A percentile compares a stretch with the other conserved stretches of the same genome.
These are phyloP conservation scores for Napeogenes inachia DNA, from an alignment of 2,888 invertebrate genomes.

Conservation along the genomic window DNA sequence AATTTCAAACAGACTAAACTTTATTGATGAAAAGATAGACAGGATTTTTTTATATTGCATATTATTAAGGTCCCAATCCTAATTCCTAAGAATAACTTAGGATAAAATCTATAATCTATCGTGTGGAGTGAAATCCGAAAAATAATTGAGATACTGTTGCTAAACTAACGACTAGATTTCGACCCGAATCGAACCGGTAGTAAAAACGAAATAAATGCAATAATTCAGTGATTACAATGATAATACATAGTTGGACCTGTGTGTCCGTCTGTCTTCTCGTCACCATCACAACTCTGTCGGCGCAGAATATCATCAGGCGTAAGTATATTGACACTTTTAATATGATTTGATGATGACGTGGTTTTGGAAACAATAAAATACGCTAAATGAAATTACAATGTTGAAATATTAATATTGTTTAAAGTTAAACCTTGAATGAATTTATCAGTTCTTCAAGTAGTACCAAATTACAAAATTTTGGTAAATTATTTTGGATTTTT, in stretches of 20 bases:
- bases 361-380: no score
- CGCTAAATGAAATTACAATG: no score
- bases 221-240: conserved; percentile 44
- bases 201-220: conserved; percentile 34
- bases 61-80: neutral
- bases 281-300: conserved; percentile 36
- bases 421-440: no score
- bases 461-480: no score
- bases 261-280: conserved; percentile 47
- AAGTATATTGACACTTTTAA: conserved; percentile 40
- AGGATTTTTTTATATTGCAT: no score
- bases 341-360: no score
- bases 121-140: conserved; percentile 23
- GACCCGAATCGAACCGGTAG: conserved; percentile 13
- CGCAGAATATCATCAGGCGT: conserved; percentile 48
- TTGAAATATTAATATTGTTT: no score
- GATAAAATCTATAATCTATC: neutral
- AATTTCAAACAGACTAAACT: neutral
- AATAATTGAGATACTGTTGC: conserved; percentile 27
- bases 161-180: conserved; percentile 20
- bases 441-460: no score
- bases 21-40: no score
- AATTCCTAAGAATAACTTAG: neutral
- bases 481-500: no score
- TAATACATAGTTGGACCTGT: conserved; percentile 44